Percentiles rank a stretch among this genome's conserved stretches.
phyloP scores from a whole-genome alignment of 2,888 invertebrate species.

The Folsomia candida region DNA sequence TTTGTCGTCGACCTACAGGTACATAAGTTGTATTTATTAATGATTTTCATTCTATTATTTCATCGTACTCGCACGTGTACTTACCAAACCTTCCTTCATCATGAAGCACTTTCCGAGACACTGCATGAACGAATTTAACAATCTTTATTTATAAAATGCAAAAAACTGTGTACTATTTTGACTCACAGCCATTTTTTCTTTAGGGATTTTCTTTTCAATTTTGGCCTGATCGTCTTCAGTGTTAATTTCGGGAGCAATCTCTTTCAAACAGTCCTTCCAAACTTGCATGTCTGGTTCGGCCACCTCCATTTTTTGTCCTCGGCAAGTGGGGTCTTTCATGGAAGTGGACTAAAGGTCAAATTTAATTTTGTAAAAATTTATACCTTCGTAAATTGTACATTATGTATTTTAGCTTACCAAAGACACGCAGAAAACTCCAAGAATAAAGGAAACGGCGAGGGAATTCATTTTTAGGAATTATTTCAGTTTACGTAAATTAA shows the following conservation, averaged over 20 bases:
- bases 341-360: no score
- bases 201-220: conserved; percentile 10
- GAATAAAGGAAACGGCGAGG: not conserved
- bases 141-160: not conserved
- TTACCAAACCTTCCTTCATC: conserved; percentile 20
- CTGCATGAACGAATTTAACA: not conserved
- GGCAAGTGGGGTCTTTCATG: conserved; percentile 17
- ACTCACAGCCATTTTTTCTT: conserved; percentile 25
- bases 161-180: not conserved
- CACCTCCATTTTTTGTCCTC: conserved; percentile 18
- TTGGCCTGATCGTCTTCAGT: not conserved
- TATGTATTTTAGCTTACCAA: not conserved
- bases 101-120: conserved; percentile 27
- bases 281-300: conserved; percentile 10
- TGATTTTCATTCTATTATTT: not conserved
- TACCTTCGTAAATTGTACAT: no score
- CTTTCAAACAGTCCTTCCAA: conserved; percentile 17
- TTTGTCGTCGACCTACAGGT: conserved; percentile 5
- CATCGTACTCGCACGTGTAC: not conserved
- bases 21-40: not conserved
- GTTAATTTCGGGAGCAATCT: not conserved
- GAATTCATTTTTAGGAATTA: not conserved
- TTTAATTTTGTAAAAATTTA: not conserved
- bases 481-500: no score
- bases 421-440: not conserved